Conservation (phyloP, 2,888 invertebrate genomes). For the Sinodicranocentrus sp. region DNA sequence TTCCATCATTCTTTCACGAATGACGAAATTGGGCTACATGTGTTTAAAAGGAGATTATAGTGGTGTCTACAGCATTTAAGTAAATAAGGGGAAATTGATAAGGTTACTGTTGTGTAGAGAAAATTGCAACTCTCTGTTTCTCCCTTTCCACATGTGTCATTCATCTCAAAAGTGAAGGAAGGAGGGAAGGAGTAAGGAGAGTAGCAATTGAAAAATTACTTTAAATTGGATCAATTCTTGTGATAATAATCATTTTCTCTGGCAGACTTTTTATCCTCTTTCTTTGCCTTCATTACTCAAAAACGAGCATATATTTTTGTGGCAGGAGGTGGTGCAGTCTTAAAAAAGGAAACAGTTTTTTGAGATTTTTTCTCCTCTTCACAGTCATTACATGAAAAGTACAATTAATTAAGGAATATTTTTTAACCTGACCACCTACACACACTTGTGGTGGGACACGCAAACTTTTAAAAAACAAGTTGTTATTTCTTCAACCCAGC, state of each 20-base stretch:
- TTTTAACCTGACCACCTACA: conserved; percentile 35
- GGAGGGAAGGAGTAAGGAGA: conserved; percentile 17
- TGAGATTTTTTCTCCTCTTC: conserved; percentile 14
- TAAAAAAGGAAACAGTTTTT: too few relatives aligned
- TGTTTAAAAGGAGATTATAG: too few relatives aligned
- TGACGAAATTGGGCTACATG: too few relatives aligned
- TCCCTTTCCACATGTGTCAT: neutral
- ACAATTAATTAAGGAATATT: conserved; percentile 22
- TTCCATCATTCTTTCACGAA: too few relatives aligned
- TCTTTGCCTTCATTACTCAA: too few relatives aligned
- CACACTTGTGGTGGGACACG: too few relatives aligned
- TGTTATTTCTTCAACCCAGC: neutral
- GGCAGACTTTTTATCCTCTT: conserved; percentile 9
- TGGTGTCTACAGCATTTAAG: too few relatives aligned
- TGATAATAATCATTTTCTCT: conserved; percentile 25
- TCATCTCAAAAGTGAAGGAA: neutral
- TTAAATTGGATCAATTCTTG: conserved; percentile 52
- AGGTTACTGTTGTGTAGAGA: too few relatives aligned
- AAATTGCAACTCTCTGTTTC: neutral
- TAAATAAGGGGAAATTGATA: too few relatives aligned
- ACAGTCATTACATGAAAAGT: conserved; percentile 28
- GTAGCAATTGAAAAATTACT: conserved; percentile 60
- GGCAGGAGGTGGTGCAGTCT: too few relatives aligned
- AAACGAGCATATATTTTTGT: too few relatives aligned
- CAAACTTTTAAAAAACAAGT: too few relatives aligned